These are phyloP conservation scores for Rhinella marina DNA, from an alignment of 2,797 vertebrate species.

Conservation along the genomic window DNA sequence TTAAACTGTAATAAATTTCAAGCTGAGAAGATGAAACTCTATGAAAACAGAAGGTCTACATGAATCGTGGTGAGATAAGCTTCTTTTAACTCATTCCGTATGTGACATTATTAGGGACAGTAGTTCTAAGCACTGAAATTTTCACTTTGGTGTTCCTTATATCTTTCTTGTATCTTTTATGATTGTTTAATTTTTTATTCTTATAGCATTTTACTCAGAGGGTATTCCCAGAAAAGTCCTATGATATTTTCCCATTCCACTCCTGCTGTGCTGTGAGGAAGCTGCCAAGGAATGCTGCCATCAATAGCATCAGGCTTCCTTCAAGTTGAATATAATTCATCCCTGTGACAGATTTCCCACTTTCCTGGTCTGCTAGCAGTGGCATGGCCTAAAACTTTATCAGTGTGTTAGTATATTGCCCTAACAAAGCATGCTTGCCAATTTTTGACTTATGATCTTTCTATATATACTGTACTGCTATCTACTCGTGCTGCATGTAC, in stretches of 20 bases:
- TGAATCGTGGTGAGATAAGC: neutral
- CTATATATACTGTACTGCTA: no score
- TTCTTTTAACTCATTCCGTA: slow-evolving; percentile 7
- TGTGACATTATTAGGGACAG: neutral
- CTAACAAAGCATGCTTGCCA: no score
- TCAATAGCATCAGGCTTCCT: neutral
- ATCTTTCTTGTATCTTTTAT: neutral
- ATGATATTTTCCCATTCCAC: neutral
- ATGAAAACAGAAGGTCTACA: neutral
- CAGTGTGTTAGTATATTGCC: no score
- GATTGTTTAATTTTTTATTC: neutral
- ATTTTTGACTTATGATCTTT: no score
- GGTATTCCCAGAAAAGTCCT: neutral
- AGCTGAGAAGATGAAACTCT: neutral
- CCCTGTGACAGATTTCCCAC: no score
- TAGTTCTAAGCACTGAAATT: neutral
- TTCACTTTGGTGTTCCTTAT: neutral
- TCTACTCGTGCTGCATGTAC: no score
- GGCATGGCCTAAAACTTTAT: no score
- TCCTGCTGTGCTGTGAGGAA: neutral
- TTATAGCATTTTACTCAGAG: neutral
- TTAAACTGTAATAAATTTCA: slow-evolving; percentile 13
- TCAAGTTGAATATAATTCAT: neutral
- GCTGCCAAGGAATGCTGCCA: neutral
- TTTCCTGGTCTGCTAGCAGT: no score